A percentile compares a stretch with the other conserved stretches of the same genome.
These are phyloP conservation scores for Ormyrus pomaceus DNA, from an alignment of 2,888 invertebrate genomes.

Conservation along the genomic window DNA sequence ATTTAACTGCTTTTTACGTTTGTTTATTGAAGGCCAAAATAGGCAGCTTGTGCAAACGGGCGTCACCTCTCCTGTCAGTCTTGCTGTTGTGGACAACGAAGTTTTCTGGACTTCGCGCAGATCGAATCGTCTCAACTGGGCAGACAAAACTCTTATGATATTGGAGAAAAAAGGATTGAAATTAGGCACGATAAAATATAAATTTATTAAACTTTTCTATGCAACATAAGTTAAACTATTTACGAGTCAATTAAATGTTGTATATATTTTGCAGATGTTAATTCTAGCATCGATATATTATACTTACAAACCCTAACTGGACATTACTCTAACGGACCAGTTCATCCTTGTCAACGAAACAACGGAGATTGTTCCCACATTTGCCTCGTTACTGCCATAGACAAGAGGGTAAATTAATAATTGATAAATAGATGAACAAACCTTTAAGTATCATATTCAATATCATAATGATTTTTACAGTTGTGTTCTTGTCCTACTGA, in stretches of 20 bases:
- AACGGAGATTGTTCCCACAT: conserved; percentile 85
- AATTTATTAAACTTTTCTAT: not conserved
- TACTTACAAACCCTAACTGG: conserved; percentile 77
- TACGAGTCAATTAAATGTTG: not conserved
- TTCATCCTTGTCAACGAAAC: conserved; percentile 79
- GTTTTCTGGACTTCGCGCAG: conserved; percentile 83
- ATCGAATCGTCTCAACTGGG: conserved; percentile 80
- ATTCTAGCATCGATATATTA: conserved; percentile 70
- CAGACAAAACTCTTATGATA: conserved; percentile 75
- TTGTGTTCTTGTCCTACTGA: conserved; percentile 83
- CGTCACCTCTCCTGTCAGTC: conserved; percentile 76
- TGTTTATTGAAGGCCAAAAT: conserved; percentile 34
- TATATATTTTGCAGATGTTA: conserved; percentile 63
- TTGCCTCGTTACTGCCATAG: conserved; percentile 78
- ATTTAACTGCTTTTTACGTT: not conserved
- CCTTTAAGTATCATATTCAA: too few species aligned
- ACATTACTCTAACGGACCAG: conserved; percentile 63
- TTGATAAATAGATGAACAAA: too few species aligned
- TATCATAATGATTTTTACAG: conserved; percentile 51
- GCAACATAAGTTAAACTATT: not conserved
- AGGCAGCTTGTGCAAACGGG: conserved; percentile 72
- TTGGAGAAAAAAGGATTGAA: conserved; percentile 72
- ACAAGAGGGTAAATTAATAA: conserved; percentile 56
- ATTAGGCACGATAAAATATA: conserved; percentile 67
- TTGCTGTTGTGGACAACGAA: conserved; percentile 80